phyloP scores from a whole-genome alignment of 2,888 invertebrate genomes.

The Perithous albicinctus region DNA sequence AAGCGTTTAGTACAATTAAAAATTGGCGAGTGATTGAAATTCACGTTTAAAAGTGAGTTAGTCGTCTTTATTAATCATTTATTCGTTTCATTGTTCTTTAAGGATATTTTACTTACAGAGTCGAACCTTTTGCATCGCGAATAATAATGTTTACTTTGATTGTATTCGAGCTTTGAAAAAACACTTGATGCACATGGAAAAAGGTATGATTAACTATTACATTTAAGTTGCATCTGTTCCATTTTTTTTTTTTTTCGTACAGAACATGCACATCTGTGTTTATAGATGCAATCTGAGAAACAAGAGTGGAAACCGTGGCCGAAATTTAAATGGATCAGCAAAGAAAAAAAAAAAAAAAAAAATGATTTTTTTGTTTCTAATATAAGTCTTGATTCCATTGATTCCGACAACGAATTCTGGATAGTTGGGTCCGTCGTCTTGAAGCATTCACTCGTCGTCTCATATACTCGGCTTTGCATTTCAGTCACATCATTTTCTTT shows the following conservation, averaged over 20 bases:
- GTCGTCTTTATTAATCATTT: slow-evolving; percentile 38
- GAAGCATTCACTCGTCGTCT: slow-evolving; percentile 53
- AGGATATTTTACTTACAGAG: slow-evolving; percentile 46
- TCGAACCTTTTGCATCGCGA: slow-evolving; percentile 38
- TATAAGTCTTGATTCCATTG: slow-evolving; percentile 29
- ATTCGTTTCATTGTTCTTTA: slow-evolving; percentile 45
- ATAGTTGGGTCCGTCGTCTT: slow-evolving; percentile 12
- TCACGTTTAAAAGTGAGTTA: slow-evolving; percentile 42
- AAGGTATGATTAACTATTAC: slow-evolving; percentile 51
- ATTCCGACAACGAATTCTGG: slow-evolving; percentile 27
- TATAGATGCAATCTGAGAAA: slow-evolving; percentile 50
- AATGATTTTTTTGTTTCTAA: slow-evolving; percentile 25
- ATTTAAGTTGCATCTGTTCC: slow-evolving; percentile 46
- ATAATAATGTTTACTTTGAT: slow-evolving; percentile 50
- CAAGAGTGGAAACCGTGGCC: slow-evolving; percentile 30
- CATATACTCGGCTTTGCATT: slow-evolving; percentile 61
- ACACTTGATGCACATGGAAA: slow-evolving; percentile 49
- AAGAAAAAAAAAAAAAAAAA: slow-evolving; percentile 14
- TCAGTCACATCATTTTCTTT: slow-evolving; percentile 68
- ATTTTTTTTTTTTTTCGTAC: slow-evolving; percentile 44
- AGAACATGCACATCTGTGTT: slow-evolving; percentile 42
- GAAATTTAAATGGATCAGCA: slow-evolving; percentile 15
- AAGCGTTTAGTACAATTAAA: too few species aligned
- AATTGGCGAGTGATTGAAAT: slow-evolving; percentile 27
- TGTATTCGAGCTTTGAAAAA: slow-evolving; percentile 57